Base-by-base conservation (phyloP, 2,113 vertebrate species). In the Triplophysa siluroides region DNA sequence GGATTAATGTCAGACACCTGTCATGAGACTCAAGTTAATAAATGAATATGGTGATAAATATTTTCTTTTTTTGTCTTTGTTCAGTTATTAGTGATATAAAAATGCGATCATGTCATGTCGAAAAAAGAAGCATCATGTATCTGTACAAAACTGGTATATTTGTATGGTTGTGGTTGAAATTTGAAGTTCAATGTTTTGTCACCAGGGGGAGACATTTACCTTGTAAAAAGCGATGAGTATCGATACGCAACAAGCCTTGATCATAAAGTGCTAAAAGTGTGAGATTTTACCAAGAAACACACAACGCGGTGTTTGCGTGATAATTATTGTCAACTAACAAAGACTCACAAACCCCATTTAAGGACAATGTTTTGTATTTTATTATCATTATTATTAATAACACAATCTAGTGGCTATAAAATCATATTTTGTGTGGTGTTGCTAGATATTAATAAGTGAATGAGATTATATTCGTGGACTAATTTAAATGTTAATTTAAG, bases 141-240 rank as follows among this genome's bases (percentile, higher is more conserved):
- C 33, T 38, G 33, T 6, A 38, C 33, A 38, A 54, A 19, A 18
- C 14, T 19, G 1, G 1, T 6, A 8, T 16, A 2, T 47, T 69
- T 70, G 9, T 29, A 70, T 29, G 26, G 1, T 58, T 2, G 41
- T 12, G 13, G 2, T 19, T 8, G 14, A 18, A 16, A 50, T 24
- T 19, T n/a, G 23, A 29, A 29, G 19, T 65, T 81, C 19, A 64
- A 74, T 26, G 11, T 7, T 11, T 76, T 24, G 74, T 60, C 92
- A 90, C 83, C 77, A 91, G 91, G 83, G 85, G 90, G 89, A 74
- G 86, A 29, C 80, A 83, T 89, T 54, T 26, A 72, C 81, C 79
- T 79, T 63, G 24, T 78, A 86, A 91, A 88, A 67, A 38, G 8
- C 66, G 21, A 43, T 65, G 14, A 12, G 5, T 47, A 19, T 10